Evolutionary conservation across 1,140 invertebrate genomes (phyloP).

Genomic region (Ostrea denselamellosa): DNA sequence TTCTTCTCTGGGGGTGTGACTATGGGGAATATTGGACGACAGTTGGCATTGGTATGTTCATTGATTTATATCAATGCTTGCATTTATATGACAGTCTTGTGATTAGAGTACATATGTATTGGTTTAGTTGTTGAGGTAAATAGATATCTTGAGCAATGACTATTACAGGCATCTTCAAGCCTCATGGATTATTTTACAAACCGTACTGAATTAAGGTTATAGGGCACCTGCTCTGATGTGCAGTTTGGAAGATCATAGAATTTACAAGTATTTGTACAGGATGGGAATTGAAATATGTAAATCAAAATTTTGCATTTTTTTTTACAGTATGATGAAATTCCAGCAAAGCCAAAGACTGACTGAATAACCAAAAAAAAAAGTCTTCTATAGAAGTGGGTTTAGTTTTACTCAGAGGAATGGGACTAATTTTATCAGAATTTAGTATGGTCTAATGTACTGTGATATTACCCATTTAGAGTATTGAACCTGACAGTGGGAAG

Average conservation of each 20-base stretch:
- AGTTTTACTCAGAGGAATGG: conserved; percentile 12
- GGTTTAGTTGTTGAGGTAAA: not conserved
- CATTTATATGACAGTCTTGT: not conserved
- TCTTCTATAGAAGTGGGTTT: not conserved
- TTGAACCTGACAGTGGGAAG: not conserved
- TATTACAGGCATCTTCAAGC: not conserved
- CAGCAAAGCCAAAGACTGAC: not conserved
- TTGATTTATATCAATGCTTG: not conserved
- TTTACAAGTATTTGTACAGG: too few relatives aligned
- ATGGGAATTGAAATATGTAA: not conserved
- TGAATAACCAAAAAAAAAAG: not conserved
- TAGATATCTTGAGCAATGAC: not conserved
- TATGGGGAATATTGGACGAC: conserved; percentile 80
- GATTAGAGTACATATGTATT: not conserved
- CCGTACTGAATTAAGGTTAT: too few relatives aligned
- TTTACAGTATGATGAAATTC: conserved; percentile 24
- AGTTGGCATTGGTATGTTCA: conserved; percentile 77
- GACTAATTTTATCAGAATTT: not conserved
- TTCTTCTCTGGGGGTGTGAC: conserved; percentile 81
- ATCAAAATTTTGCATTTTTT: not conserved
- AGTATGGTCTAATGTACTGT: not conserved
- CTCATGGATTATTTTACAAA: not conserved
- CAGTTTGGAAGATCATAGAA: not conserved
- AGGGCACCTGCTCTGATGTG: not conserved
- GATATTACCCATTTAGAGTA: not conserved